Evolutionary conservation across 2,113 vertebrate genomes (phyloP).

Genomic region (Erythrolamprus reginae): DNA sequence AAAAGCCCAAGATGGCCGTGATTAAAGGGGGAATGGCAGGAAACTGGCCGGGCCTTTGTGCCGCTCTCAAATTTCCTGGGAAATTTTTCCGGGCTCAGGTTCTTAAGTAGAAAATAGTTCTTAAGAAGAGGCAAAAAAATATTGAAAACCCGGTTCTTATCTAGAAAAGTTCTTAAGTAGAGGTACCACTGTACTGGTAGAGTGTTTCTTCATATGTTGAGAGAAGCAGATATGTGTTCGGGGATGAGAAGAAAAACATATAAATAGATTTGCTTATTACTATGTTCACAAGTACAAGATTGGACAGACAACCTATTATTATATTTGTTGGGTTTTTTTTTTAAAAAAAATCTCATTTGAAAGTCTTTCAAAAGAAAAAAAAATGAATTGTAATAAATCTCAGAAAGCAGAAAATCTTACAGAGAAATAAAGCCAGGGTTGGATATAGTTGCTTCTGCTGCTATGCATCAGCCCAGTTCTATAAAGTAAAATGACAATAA

Average conservation of each 20-base stretch:
- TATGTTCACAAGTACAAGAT: neutral
- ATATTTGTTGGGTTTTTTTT: neutral
- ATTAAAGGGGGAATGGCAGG: no score
- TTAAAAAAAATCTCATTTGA: neutral
- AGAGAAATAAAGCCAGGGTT: neutral
- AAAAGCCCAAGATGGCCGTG: no score
- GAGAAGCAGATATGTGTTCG: neutral
- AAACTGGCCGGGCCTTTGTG: no score
- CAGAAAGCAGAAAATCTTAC: neutral
- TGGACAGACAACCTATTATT: neutral
- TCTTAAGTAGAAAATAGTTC: no score
- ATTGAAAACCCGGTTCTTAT: no score
- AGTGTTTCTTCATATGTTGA: neutral
- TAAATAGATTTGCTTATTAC: neutral
- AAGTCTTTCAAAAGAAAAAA: neutral
- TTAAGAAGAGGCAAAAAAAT: no score
- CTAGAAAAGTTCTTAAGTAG: no score
- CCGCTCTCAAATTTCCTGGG: no score
- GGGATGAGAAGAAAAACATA: neutral
- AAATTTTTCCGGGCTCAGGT: no score
- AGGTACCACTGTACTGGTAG: no score
- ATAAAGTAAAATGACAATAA: neutral
- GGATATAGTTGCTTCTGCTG: slow-evolving; percentile 14
- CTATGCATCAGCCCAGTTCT: neutral
- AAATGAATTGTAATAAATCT: slow-evolving; percentile 4